A percentile compares a stretch with the other conserved stretches of the same genome.
Conservation (phyloP, 2,797 vertebrate genomes). For the Luscinia megarhynchos region DNA sequence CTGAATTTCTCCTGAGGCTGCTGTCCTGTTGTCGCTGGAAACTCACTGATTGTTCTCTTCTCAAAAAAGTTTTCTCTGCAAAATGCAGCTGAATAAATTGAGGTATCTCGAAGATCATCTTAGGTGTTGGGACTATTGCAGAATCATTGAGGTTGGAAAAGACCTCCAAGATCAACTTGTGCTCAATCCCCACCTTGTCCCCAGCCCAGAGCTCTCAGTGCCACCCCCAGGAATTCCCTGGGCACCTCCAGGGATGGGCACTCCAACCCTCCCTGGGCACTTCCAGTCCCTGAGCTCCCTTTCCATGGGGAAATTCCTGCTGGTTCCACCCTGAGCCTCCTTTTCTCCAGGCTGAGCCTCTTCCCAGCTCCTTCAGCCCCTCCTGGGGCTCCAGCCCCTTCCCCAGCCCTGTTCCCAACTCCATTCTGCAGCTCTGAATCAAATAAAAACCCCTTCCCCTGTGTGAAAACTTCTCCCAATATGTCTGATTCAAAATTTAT, state of each 20-base stretch:
- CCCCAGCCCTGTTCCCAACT: no score
- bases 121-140: neutral
- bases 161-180: fast-evolving
- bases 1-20: neutral
- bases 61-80: neutral
- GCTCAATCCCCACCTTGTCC: fast-evolving
- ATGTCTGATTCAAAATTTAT: neutral
- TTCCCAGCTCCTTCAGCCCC: neutral
- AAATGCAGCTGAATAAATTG: neutral
- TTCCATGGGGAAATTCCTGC: neutral
- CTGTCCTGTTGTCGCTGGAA: fast-evolving
- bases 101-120: neutral
- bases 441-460: neutral
- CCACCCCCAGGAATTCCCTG: fast-evolving
- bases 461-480: fast-evolving
- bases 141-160: neutral
- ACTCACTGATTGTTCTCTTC: neutral
- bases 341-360: neutral
- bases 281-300: fast-evolving
- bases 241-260: neutral
- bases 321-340: fast-evolving
- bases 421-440: neutral
- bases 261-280: neutral
- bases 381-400: neutral
- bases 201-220: neutral